Evolutionary conservation across 1,140 invertebrate genomes (phyloP), one percentile per base, ranked within the genome.

Genomic region (Chymomyza costata): DNA sequence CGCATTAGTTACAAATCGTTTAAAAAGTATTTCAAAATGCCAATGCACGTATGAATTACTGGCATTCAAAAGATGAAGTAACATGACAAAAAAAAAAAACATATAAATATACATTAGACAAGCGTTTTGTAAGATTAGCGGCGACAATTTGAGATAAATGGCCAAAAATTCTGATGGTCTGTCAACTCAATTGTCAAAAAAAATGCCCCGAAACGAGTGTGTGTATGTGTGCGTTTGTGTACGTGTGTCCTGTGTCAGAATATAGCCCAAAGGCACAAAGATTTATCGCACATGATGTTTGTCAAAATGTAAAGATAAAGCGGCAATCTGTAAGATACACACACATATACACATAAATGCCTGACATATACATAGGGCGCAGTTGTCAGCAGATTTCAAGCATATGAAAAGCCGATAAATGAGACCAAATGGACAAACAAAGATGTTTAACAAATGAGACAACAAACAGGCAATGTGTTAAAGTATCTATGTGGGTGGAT

Each of bases 211-310:
- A 28, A 5, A 28, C 25, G 25, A 6, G 25, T 28, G 25, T 28
- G 25, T 28, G 25, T 28, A 28, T 28, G 25, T 28, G 25, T 10
- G 32, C 32, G 6, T 34, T 3, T 34, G 32, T 34, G 32, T 13
- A 3, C n/a, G 32, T 8, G 32, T 13, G 32, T 14, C 8, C 32
- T 34, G 3, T 34, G 8, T 25, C 8, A 25, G 8, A 25, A 25
- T 25, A 8, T 25, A 32, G 32, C 43, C 52, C 38, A 37, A 31
- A 49, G 68, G 34, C 49, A 56, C 31, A 2, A 45, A 47, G 70
- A 74, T 76, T 69, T 65, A 76, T 74, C 60, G 65, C 63, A 56
- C 65, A 60, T 74, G 70, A 69, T 64, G 57, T 69, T 55, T 70
- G 56, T 70, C 57, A 76, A 67, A 52, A 57, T 44, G 45, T 31